These are phyloP conservation scores for Tolmerus cingulatus DNA, from an alignment of 2,888 invertebrate species.

Conservation along the genomic window DNA sequence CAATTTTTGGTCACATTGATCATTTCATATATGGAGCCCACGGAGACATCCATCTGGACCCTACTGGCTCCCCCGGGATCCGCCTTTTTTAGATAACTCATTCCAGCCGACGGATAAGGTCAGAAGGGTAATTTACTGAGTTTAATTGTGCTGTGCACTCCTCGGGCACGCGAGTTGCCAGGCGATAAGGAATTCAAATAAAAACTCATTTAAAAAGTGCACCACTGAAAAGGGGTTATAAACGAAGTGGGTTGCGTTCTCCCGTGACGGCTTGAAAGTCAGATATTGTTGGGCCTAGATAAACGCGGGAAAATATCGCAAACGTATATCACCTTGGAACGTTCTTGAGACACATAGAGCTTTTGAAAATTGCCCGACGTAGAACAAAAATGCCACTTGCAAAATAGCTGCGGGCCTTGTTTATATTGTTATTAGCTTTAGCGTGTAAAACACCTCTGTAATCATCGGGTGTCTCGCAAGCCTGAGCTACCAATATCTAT, in stretches of 20 bases:
- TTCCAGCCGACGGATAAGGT: background rate
- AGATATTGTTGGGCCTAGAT: background rate
- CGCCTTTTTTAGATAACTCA: background rate
- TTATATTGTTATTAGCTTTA: background rate
- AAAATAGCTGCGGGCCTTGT: background rate
- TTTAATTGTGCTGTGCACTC: background rate
- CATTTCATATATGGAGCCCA: background rate
- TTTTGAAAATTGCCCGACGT: background rate
- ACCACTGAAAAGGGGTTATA: background rate
- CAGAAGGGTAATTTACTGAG: background rate
- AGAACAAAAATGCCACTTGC: background rate
- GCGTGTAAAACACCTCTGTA: background rate
- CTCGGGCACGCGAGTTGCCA: background rate
- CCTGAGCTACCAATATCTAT: background rate
- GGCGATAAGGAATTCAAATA: background rate
- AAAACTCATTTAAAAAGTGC: background rate
- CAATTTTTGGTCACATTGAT: conserved; percentile 1
- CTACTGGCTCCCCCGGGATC: background rate
- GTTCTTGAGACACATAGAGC: background rate
- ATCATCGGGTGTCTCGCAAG: background rate
- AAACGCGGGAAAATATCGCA: background rate
- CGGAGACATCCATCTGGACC: background rate
- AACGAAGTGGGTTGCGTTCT: background rate
- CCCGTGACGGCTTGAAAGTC: background rate
- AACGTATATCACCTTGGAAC: background rate